Evolutionary conservation across 2,888 invertebrate species (phyloP), one percentile per base, ranked within the genome.

Genomic region (Leucania comma): DNA sequence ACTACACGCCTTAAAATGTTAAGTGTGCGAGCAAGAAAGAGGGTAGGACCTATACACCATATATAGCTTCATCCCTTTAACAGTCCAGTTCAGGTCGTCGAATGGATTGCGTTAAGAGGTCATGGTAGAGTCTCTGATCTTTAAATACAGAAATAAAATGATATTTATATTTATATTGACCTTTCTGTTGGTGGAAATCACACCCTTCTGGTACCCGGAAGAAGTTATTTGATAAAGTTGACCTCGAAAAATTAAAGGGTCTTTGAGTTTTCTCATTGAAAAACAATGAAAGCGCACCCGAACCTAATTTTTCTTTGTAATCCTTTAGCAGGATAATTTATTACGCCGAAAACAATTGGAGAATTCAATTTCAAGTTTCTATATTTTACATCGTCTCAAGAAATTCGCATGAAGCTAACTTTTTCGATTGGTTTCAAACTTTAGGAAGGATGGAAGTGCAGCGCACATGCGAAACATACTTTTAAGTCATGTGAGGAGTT

Each of bases 331-430:
- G 5, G 20, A n/a, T n/a, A 26, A 75, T 66, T 26, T 75, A 46
- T 58, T 29, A 46, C 35, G 10, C 1, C 26, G 10, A 67, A 57
- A 53, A 56, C 42, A 60, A 58, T 24, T 29, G 46, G 1, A n/a
- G 42, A 71, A 78, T 60, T 24, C 35, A 78, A 60, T 78, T 73
- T 42, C 12, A 46, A 57, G 12, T 51, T 51, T 1, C 38, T 32
- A 56, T 58, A 62, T 32, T 51, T 56, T 62, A 46, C 51, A 22
- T 51, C 57, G 38, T 42, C 56, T 42, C 22, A 32, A 51, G 26
- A 65, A 61, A 61, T 68, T 61, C 24, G 35, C 54, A 48, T 26
- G 48, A 42, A 75, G 22, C 32, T 26, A 81, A 76, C 68, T 81
- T 69, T n/a, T n/a, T 35, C 24, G 26, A 64, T 59, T 62, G 50